Evolutionary conservation across 2,888 invertebrate genomes (phyloP), one percentile per base, ranked within the genome.

Genomic region (Acanthosepion esculentum): DNA sequence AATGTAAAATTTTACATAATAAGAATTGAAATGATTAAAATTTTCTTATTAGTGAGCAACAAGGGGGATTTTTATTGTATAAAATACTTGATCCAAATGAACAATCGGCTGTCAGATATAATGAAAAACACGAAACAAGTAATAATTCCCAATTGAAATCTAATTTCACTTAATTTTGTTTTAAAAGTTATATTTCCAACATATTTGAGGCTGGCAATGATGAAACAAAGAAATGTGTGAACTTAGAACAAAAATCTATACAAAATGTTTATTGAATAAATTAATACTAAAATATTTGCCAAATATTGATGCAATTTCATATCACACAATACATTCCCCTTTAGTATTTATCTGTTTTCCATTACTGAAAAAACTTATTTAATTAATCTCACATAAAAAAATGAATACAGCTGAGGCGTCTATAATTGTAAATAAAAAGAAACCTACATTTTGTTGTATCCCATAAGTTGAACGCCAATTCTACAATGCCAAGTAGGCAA

Each of bases 401-500:
- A n/a, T 15, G 33, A 33, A 78, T n/a, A 15, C 78, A 78, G 33
- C 78, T n/a, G 20, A n/a, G 78, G 78, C 12, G 78, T 78, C 78
- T 3, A 78, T 78, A 33, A 78, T 78, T 78, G 78, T 78, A 78
- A 78, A 78, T 78, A 78, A 15, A 78, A 78, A 78, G 33, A 78
- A 78, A 78, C 18, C 78, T 78, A 78, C n/a, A 78, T 78, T 78
- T 33, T 78, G n/a, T 78, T 78, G 78, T 78, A 78, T 78, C n/a
- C n/a, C 78, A 78, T 78, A 78, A 78, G 33, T 78, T 78, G n/a
- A 33, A 78, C 15, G 78, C n/a, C 78, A 78, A 78, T 78, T 78
- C 12, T 78, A 78, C 78, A 78, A 78, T 78, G 78, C 78, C 78
- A 78, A 78, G n/a, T 78, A 78, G 78, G 78, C 78, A 78, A 78